Percentiles rank a stretch among this genome's conserved stretches.
Evolutionary conservation across 2,888 invertebrate genomes (phyloP).

Genomic region (Noctua comes): DNA sequence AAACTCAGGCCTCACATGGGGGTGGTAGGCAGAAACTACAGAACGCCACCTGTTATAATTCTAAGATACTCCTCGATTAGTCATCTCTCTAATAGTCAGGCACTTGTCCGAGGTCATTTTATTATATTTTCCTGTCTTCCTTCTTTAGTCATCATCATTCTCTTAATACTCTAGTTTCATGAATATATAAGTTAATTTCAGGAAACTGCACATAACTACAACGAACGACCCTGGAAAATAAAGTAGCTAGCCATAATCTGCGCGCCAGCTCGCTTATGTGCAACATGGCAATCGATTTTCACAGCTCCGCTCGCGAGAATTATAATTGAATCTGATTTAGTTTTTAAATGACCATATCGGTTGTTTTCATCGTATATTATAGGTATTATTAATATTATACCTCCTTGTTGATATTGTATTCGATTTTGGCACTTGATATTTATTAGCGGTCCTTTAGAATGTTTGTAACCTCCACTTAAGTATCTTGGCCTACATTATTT

Average conservation of each 20-base stretch:
- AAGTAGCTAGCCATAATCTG: constrained; percentile 2
- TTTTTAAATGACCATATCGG: constrained; percentile 12
- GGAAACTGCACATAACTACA: neutral
- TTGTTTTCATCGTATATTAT: neutral
- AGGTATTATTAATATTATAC: constrained; percentile 8
- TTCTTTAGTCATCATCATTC: no score
- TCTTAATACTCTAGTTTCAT: neutral
- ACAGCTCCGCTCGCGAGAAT: neutral
- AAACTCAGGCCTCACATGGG: no score
- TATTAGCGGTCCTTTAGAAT: neutral
- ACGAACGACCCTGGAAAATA: constrained; percentile 3
- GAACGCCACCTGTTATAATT: no score
- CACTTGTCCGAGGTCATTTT: no score
- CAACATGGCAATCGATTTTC: constrained; percentile 35
- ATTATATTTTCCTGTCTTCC: no score
- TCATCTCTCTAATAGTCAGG: no score
- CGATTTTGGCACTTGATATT: neutral
- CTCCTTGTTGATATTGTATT: neutral
- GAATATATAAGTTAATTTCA: neutral
- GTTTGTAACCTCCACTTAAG: neutral
- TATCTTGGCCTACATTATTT: neutral
- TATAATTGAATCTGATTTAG: constrained; percentile 25
- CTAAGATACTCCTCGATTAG: no score
- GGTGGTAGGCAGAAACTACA: no score
- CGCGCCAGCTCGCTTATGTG: neutral